These are phyloP conservation scores for Aurelia sp. DNA, from an alignment of 30 jellyfish, hydroid and myxozoan species.

Conservation along the genomic window DNA sequence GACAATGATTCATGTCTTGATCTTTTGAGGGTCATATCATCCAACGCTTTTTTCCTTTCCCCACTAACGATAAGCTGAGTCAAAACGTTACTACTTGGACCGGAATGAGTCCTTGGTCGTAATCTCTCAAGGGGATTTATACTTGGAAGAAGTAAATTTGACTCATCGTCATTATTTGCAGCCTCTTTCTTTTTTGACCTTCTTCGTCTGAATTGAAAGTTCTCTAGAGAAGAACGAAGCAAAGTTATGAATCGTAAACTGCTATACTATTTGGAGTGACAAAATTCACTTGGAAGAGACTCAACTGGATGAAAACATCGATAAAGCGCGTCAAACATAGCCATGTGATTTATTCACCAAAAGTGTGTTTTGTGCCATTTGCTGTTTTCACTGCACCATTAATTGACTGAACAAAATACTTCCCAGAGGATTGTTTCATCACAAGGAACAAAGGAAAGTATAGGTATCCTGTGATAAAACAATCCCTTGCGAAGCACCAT, in stretches of 20 bases:
- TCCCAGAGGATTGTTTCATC: no score
- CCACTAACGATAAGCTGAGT: constrained; percentile 1
- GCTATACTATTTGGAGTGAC: neutral
- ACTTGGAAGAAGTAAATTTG: constrained; percentile 43
- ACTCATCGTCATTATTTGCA: neutral
- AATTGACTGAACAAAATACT: no score
- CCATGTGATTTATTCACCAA: no score
- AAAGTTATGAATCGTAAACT: no score
- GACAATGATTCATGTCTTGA: constrained; percentile 30
- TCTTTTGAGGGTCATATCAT: constrained; percentile 45
- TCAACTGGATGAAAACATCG: neutral
- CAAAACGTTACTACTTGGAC: constrained; percentile 43
- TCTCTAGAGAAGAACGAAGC: neutral
- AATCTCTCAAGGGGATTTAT: constrained; percentile 39
- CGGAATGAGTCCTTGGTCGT: constrained; percentile 65
- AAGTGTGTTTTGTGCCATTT: no score
- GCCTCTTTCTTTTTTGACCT: neutral
- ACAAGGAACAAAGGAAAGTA: no score
- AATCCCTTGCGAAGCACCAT: no score
- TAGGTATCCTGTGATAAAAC: no score
- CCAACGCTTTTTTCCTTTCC: constrained; percentile 36
- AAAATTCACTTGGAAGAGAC: neutral
- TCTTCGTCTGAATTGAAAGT: constrained; percentile 20
- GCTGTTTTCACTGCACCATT: no score
- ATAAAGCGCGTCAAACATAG: no score